These are phyloP conservation scores for Emydocephalus ijimae DNA, from an alignment of 2,113 vertebrate genomes.

Conservation along the genomic window DNA sequence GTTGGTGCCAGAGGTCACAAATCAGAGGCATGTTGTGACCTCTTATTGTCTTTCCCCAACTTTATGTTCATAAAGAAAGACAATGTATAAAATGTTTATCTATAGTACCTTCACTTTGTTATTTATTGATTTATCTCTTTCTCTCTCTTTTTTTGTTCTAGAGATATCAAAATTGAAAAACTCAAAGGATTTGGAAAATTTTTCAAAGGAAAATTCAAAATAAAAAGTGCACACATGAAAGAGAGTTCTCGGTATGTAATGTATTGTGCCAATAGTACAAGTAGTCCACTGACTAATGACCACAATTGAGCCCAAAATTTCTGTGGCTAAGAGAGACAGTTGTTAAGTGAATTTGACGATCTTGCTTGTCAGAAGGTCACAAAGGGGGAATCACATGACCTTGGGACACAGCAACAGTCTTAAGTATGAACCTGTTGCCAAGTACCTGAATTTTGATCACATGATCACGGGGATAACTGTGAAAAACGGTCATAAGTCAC, in stretches of 20 bases:
- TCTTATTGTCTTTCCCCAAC: not conserved
- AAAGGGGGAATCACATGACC: no score
- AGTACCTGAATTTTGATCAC: no score
- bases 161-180: slow-evolving; percentile 59
- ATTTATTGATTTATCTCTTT: not conserved
- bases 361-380: no score
- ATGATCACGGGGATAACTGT: no score
- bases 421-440: no score
- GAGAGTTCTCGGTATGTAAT: slow-evolving; percentile 64
- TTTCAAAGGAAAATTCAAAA: slow-evolving; percentile 68
- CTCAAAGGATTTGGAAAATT: slow-evolving; percentile 60
- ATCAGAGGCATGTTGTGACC: not conserved
- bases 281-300: not conserved
- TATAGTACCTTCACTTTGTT: not conserved
- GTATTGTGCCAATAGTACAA: not conserved
- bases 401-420: no score
- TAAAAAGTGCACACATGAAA: slow-evolving; percentile 59
- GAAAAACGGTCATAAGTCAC: no score
- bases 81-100: not conserved
- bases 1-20: not conserved
- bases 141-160: slow-evolving; percentile 22
- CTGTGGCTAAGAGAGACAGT: no score
- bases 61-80: not conserved
- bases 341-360: no score
- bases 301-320: no score